phyloP scores from a whole-genome alignment of 2,113 vertebrate species.

The Oncorhynchus nerka region DNA sequence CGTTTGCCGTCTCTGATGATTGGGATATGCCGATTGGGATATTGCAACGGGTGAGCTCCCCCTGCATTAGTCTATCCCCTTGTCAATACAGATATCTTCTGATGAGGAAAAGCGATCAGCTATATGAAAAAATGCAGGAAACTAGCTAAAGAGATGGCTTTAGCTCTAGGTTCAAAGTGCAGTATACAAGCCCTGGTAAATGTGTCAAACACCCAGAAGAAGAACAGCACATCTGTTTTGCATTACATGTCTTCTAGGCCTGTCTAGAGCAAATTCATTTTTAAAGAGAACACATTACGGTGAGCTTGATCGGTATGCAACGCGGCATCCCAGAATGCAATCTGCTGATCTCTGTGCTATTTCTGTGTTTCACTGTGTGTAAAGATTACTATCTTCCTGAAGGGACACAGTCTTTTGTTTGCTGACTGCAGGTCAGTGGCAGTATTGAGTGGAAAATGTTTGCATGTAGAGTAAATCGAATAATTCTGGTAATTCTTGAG shows the following conservation, averaged over 20 bases:
- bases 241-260: conserved; percentile 29
- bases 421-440: conserved; percentile 53
- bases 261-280: conserved; percentile 48
- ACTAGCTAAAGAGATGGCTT: not conserved
- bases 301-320: conserved; percentile 65
- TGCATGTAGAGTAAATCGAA: conserved; percentile 36
- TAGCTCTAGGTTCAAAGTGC: conserved; percentile 13
- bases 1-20: conserved; percentile 4
- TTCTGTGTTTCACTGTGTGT: conserved; percentile 51
- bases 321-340: conserved; percentile 39
- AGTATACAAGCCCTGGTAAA: not conserved
- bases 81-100: not conserved
- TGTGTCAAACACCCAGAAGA: conserved; percentile 9
- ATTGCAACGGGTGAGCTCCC: not conserved
- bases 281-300: conserved; percentile 46
- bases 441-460: conserved; percentile 43
- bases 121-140: not conserved
- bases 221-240: conserved; percentile 2
- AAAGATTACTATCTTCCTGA: conserved; percentile 56
- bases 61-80: not conserved
- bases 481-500: conserved; percentile 37
- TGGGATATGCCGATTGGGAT: not conserved
- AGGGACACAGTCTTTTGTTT: conserved; percentile 51
- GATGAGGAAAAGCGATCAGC: not conserved
- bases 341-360: conserved; percentile 60